Evolutionary conservation across 2,113 vertebrate species (phyloP).

Genomic region (Petrocephalus zakoni): DNA sequence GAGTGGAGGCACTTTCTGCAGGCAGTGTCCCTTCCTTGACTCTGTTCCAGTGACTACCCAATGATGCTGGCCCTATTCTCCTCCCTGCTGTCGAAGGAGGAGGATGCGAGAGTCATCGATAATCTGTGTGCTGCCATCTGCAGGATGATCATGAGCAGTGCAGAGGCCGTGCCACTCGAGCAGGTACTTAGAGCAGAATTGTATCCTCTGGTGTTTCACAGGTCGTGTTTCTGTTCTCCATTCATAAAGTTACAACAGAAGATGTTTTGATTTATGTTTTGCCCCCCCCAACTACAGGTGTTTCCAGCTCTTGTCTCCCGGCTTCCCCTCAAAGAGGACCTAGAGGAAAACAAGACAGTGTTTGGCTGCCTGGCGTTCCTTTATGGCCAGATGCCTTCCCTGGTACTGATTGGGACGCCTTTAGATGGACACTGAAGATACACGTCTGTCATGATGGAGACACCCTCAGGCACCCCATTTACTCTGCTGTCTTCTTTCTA

Average conservation of each 20-base stretch:
- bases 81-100: conserved; percentile 67
- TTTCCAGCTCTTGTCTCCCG: conserved; percentile 64
- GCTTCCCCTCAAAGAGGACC: conserved; percentile 76
- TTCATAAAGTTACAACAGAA: background rate
- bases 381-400: conserved; percentile 55
- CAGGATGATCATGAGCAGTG: conserved; percentile 69
- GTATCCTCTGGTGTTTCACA: background rate
- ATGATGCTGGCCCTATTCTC: conserved; percentile 72
- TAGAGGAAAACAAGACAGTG: conserved; percentile 78
- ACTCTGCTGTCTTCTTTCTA: conserved; percentile 22
- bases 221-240: background rate
- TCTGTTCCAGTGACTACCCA: conserved; percentile 64
- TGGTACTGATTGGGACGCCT: conserved; percentile 31
- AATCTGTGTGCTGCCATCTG: conserved; percentile 82
- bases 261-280: background rate
- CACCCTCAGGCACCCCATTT: background rate
- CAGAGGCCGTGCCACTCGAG: conserved; percentile 61
- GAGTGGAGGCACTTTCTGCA: background rate
- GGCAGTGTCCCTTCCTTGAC: conserved; percentile 41
- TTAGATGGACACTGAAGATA: background rate
- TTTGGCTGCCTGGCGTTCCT: conserved; percentile 71
- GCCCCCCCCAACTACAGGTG: conserved; percentile 53
- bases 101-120: conserved; percentile 67
- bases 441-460: background rate
- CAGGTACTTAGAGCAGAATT: conserved; percentile 57